Evolutionary conservation across 1,140 invertebrate genomes (phyloP).

Genomic region (Drosophila malerkotliana): DNA sequence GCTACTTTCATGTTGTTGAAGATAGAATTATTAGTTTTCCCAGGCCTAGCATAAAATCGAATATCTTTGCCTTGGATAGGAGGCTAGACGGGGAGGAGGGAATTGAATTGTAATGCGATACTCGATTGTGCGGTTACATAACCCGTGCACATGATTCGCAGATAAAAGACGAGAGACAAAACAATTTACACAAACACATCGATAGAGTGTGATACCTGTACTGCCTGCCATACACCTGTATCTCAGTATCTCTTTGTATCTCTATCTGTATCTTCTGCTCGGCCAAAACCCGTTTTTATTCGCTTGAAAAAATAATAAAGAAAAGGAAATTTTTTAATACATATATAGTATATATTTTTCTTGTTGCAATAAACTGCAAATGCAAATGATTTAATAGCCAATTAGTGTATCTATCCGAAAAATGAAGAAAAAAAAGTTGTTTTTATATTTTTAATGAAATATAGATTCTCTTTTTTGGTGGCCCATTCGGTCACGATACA

Average conservation of each 20-base stretch:
- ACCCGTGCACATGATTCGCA: slow-evolving; percentile 71
- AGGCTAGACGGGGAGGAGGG: background rate
- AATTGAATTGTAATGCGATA: slow-evolving; percentile 53
- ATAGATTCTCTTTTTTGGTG: background rate
- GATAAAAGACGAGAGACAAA: slow-evolving; percentile 45
- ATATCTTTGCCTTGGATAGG: background rate
- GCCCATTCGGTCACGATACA: slow-evolving; percentile 3
- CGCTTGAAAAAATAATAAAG: slow-evolving; percentile 5
- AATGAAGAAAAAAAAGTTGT: background rate
- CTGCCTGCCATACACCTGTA: slow-evolving; percentile 5
- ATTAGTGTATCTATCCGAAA: slow-evolving; percentile 38
- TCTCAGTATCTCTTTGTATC: slow-evolving; percentile 3
- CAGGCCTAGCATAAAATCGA: background rate
- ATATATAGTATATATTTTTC: slow-evolving; percentile 14
- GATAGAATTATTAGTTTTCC: background rate
- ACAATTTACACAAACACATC: slow-evolving; percentile 12
- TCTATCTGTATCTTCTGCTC: background rate
- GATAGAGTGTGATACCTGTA: background rate
- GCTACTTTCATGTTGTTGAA: no score
- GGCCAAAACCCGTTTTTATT: slow-evolving; percentile 46
- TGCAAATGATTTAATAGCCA: slow-evolving; percentile 69
- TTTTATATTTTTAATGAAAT: background rate
- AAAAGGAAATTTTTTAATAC: slow-evolving; percentile 15
- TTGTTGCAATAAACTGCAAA: background rate
- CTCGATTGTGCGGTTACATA: slow-evolving; percentile 73